phyloP scores from a whole-genome alignment of 2,113 vertebrate species.

The Urocolius indicus region DNA sequence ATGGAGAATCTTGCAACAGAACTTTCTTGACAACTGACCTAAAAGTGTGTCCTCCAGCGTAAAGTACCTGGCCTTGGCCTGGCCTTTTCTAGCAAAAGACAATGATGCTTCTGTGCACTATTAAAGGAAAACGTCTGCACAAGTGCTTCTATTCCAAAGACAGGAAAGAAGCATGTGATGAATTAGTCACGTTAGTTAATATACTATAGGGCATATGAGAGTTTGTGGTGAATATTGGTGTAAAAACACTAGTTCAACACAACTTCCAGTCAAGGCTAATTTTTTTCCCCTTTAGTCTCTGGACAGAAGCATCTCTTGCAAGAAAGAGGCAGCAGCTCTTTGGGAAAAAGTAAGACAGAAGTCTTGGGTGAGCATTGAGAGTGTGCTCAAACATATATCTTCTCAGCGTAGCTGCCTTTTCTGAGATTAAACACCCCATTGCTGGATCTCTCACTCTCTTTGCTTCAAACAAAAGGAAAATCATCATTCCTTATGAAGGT shows the following conservation, averaged over 20 bases:
- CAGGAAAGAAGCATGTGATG: background rate
- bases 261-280: background rate
- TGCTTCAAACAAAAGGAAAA: background rate
- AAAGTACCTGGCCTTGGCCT: background rate
- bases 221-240: background rate
- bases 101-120: background rate
- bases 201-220: background rate
- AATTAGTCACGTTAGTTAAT: conserved; percentile 4
- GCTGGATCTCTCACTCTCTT: background rate
- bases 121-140: background rate
- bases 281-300: background rate
- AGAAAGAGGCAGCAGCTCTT: background rate
- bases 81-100: background rate
- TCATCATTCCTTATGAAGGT: background rate
- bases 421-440: background rate
- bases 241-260: background rate
- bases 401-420: background rate
- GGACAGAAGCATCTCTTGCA: background rate
- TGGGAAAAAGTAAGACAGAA: background rate
- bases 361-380: background rate
- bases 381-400: background rate
- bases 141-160: background rate
- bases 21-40: background rate
- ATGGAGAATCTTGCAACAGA: background rate
- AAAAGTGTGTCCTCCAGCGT: background rate